Conservation (phyloP, 2,113 vertebrate species). For the Tapirus terrestris region DNA sequence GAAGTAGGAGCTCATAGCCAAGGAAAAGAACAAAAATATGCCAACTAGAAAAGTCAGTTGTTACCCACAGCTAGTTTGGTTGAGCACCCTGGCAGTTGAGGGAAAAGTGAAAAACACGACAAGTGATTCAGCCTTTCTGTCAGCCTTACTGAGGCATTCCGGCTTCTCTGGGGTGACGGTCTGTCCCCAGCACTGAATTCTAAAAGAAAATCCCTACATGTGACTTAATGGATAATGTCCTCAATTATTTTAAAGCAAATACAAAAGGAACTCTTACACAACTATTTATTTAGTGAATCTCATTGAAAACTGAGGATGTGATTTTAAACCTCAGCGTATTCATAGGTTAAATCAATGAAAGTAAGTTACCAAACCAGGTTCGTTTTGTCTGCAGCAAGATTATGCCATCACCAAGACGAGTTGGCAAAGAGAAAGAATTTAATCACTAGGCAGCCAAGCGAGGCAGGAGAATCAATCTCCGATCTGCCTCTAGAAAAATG, state of each 20-base stretch:
- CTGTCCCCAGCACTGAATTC: neutral
- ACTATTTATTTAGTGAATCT: neutral
- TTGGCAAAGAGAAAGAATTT: no score
- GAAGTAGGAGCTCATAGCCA: neutral
- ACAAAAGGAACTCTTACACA: neutral
- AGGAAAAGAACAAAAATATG: neutral
- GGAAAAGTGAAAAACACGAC: neutral
- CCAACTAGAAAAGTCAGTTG: neutral
- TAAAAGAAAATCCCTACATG: neutral
- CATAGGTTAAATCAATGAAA: neutral
- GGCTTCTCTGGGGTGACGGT: neutral
- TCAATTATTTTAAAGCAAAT: slow-evolving; percentile 35
- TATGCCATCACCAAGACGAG: no score
- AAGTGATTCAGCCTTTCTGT: neutral
- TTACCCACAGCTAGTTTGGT: neutral
- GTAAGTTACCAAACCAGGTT: neutral
- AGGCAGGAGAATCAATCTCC: no score
- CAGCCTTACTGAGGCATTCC: neutral
- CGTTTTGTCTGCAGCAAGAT: no score
- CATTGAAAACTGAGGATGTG: neutral
- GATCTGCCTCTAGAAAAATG: no score
- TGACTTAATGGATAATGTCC: neutral
- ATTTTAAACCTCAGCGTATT: neutral
- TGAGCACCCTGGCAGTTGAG: neutral
- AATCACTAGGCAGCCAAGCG: no score